Evolutionary conservation across 2,888 invertebrate genomes (phyloP), one percentile per base, ranked within the genome.

Genomic region (Ectemnius lituratus): DNA sequence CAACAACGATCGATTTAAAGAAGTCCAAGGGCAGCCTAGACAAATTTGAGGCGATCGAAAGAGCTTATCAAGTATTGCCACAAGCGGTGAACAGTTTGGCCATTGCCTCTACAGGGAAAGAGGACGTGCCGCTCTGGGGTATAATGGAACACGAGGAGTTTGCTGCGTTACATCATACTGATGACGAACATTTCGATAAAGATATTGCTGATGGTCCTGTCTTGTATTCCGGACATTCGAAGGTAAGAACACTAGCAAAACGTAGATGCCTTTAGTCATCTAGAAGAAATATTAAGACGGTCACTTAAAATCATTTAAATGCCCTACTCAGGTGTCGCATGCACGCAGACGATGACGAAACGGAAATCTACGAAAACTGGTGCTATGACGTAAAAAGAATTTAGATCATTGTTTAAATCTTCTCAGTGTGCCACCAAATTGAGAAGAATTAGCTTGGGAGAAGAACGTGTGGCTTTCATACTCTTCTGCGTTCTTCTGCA

Each of bases 211-310:
- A 75, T 47, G 45, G 79, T 23, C 89, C 90, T 3, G 76, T 88
- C 58, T 83, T 89, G 2, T 92, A 93, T 81, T 90, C 93, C 74
- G 94, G 94, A 73, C 94, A 94, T 88, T 94, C 94, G n/a, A 94
- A 93, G 92, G 94, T 94, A 91, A 20, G 11, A 8, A 65, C 20
- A 45, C 3, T 23, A 23, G 23, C 23, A 23, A 23, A 2, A 23
- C 23, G 23, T 3, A 23, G 23, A 23, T 23, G 3, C 23, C 23
- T 2, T 23, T 23, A 23, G 3, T 23, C 3, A 23, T 3, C 3
- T 23, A 23, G 23, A 23, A 23, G 23, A 23, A 23, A 23, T 23
- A 23, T 23, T 3, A 0, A 3, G 23, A 23, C 20, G 20, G 20
- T 20, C 1, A 20, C 3, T 23, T 23, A 23, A 23, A 23, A 23